Evolutionary conservation across 23 tunicate species (phyloP).

Genomic region (Ascidia mentula): DNA sequence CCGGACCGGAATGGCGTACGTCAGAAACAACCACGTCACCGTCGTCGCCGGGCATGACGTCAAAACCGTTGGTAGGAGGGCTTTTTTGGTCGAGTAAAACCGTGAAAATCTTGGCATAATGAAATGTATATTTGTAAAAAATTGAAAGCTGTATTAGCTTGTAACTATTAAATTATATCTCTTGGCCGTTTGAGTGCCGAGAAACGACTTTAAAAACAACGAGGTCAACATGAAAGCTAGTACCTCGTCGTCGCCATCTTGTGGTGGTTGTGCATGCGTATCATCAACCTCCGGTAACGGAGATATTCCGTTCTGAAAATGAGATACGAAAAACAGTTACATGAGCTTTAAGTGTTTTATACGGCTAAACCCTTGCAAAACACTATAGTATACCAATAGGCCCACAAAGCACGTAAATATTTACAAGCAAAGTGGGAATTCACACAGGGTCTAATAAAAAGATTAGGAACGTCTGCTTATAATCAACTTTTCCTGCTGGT

Average conservation of each 20-base stretch:
- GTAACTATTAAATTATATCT: too few species aligned
- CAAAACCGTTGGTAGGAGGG: constrained; percentile 74
- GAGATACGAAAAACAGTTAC: background rate
- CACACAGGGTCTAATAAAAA: too few species aligned
- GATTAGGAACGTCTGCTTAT: too few species aligned
- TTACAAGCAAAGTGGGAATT: too few species aligned
- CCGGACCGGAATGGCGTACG: constrained; percentile 64
- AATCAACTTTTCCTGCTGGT: too few species aligned
- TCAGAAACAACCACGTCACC: constrained; percentile 56
- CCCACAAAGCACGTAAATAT: too few species aligned
- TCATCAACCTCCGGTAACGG: background rate
- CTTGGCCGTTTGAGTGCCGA: too few species aligned
- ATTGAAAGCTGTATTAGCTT: background rate
- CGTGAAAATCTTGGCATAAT: constrained; percentile 34
- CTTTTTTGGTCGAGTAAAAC: constrained; percentile 54
- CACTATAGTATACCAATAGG: too few species aligned
- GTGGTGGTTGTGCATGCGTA: background rate
- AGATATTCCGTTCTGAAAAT: background rate
- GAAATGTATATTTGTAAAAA: background rate
- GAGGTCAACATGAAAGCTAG: background rate
- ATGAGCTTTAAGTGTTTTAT: too few species aligned
- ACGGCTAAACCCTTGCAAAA: too few species aligned
- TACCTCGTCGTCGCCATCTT: background rate
- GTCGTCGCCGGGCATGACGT: constrained; percentile 41
- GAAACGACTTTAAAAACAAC: too few species aligned